phyloP scores from a whole-genome alignment of 2,113 vertebrate species.

The Climacteris rufus region DNA sequence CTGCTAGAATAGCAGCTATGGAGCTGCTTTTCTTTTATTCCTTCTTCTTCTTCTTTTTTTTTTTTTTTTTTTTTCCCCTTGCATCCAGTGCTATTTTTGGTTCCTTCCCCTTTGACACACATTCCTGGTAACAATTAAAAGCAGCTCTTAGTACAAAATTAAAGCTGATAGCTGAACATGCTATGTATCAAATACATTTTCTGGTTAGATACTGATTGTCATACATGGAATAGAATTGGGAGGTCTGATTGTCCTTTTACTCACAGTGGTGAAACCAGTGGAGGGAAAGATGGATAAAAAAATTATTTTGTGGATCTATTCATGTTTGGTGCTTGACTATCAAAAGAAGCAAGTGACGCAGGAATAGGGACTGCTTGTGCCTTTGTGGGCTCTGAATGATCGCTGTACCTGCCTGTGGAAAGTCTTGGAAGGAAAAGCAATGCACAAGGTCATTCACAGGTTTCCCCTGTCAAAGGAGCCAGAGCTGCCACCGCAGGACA shows the following conservation, averaged over 20 bases:
- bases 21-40: not conserved
- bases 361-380: not conserved
- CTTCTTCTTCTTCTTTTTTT: too few relatives aligned
- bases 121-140: constrained; percentile 49
- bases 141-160: not conserved
- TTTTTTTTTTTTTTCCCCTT: not conserved
- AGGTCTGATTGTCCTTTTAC: not conserved
- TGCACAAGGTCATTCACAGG: not conserved
- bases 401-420: not conserved
- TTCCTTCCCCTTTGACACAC: constrained; percentile 52
- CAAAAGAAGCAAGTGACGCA: not conserved
- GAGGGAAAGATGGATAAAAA: not conserved
- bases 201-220: not conserved
- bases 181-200: not conserved
- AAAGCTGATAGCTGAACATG: not conserved
- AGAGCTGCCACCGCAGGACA: not conserved
- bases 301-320: not conserved
- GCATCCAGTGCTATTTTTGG: not conserved
- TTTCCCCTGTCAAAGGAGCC: not conserved
- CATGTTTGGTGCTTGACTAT: not conserved
- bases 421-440: not conserved
- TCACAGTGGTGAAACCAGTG: not conserved
- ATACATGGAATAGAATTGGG: not conserved
- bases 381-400: not conserved
- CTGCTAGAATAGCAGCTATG: not conserved